A percentile compares a stretch with the other conserved stretches of the same genome.
Evolutionary conservation across 2,113 vertebrate genomes (phyloP).

Genomic region (Paratilapia polleni): DNA sequence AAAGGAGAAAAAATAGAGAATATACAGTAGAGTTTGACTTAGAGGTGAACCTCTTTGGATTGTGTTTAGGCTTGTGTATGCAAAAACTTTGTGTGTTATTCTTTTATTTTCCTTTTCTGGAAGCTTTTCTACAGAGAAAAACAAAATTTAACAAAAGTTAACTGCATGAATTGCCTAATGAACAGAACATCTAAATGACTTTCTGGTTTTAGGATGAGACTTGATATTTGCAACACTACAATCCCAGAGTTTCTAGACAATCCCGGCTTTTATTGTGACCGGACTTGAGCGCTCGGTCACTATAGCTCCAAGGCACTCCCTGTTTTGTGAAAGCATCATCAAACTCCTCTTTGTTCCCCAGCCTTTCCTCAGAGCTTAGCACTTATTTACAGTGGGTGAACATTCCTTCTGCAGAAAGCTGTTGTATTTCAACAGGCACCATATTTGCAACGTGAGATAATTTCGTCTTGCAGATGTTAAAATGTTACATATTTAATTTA

Average conservation of each 20-base stretch:
- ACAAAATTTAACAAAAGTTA: too few species aligned
- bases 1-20: too few species aligned
- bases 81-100: background rate
- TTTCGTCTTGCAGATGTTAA: background rate
- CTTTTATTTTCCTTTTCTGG: background rate
- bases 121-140: background rate
- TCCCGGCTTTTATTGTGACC: slow-evolving; percentile 15
- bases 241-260: slow-evolving; percentile 1
- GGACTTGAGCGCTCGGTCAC: background rate
- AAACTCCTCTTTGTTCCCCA: slow-evolving; percentile 49
- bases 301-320: background rate
- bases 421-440: background rate
- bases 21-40: too few species aligned
- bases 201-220: background rate
- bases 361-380: background rate
- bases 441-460: background rate
- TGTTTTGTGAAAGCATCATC: slow-evolving; percentile 4
- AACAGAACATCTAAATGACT: background rate
- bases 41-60: too few species aligned
- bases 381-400: slow-evolving; percentile 5
- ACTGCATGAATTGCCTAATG: background rate
- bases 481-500: background rate
- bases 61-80: too few species aligned
- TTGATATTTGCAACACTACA: background rate
- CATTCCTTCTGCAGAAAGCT: background rate